Evolutionary conservation across 2,888 invertebrate species (phyloP), one percentile per base, ranked within the genome.

Genomic region (Ellobium chinense): DNA sequence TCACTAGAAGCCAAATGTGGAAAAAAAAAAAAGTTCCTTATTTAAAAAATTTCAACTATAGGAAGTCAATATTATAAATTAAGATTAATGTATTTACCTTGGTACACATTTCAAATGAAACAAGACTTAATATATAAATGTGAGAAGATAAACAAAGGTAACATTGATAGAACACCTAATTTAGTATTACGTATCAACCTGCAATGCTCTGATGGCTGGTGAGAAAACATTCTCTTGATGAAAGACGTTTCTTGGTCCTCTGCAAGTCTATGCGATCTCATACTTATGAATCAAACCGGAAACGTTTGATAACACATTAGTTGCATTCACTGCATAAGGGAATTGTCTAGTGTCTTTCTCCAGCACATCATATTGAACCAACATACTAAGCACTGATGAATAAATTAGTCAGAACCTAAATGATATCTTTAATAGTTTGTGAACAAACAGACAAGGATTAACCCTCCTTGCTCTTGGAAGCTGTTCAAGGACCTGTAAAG

Each of bases 81-180:
- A 78, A 78, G 62, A 77, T 58, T 72, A 78, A 72, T 78, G 78
- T 78, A 78, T 80, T 80, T 80, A 80, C 80, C 80, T 74, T 66
- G 65, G 63, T 80, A 80, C 80, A 80, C 68, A 66, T 74, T 58
- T 80, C 74, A 80, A 80, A 80, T 68, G 31, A 74, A 70, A 68
- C 77, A 77, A 58, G 37, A 62, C 62, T 21, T 39, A 72, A 65
- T 72, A 72, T 63, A 36, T 78, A 72, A 63, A 70, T 78, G 69
- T 65, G 39, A 65, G 37, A 78, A 72, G 29, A 72, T 46, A 39
- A 74, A 69, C 69, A 39, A 77, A 66, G 66, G 39, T 58, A 66
- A 78, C 63, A 72, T 1, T 78, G 58, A 70, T 21, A 70, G 37
- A 65, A 72, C 65, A 78, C 72, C 54, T 39, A 62, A 34, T 39